phyloP scores from a whole-genome alignment of 2,113 vertebrate species.

The Callocephalon fimbriatum region DNA sequence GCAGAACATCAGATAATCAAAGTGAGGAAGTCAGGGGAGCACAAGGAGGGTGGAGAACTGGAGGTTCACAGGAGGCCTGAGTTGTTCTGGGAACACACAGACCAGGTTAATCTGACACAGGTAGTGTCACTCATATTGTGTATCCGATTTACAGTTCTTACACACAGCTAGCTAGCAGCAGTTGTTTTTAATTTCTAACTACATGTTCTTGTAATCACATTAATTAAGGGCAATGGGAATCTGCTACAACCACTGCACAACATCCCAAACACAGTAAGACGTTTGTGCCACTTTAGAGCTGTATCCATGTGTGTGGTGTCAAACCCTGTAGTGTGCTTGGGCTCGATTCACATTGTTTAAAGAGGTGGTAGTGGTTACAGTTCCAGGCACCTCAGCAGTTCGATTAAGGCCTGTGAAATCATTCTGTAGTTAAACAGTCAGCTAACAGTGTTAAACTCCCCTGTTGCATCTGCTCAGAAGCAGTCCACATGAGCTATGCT shows the following conservation, averaged over 20 bases:
- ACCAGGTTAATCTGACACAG: neutral
- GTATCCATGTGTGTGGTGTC: neutral
- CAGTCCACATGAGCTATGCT: neutral
- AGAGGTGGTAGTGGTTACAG: neutral
- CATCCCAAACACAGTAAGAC: rapidly evolving
- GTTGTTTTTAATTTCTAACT: neutral
- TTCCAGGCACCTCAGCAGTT: neutral
- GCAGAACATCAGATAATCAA: neutral
- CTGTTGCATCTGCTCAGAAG: neutral
- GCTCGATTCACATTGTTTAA: neutral
- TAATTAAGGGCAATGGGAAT: neutral
- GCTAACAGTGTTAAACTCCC: neutral
- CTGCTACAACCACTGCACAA: neutral
- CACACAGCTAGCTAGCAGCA: neutral
- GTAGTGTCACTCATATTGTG: neutral
- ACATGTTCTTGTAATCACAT: neutral
- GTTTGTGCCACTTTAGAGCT: neutral
- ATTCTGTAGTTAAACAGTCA: neutral
- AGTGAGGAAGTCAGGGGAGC: rapidly evolving
- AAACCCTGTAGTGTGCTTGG: neutral
- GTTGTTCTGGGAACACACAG: neutral
- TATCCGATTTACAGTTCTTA: neutral
- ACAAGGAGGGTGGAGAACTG: neutral
- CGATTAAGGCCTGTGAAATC: neutral
- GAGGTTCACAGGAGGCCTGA: neutral